These are phyloP conservation scores for Equus przewalskii DNA, from an alignment of 2,113 vertebrate species.

Conservation along the genomic window DNA sequence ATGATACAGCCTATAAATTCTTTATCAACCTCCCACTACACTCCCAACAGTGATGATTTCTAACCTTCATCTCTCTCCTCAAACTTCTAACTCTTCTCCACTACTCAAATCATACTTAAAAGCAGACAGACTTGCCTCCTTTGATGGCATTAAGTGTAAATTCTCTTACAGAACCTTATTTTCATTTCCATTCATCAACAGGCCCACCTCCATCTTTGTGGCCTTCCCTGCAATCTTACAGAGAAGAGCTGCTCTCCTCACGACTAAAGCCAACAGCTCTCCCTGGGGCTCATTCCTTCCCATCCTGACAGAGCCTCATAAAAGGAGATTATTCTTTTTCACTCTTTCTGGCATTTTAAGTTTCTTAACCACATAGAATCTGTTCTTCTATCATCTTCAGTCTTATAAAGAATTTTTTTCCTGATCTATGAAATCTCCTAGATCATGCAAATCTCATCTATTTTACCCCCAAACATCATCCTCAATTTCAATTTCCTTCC, in stretches of 20 bases:
- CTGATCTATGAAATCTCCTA: neutral
- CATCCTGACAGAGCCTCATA: neutral
- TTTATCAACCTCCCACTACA: neutral
- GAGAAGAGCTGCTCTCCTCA: neutral
- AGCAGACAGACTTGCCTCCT: neutral
- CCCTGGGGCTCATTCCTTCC: neutral
- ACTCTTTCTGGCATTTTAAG: neutral
- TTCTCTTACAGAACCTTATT: neutral
- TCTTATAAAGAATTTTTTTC: neutral
- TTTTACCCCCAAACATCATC: neutral
- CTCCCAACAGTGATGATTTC: neutral
- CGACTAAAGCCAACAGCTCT: neutral
- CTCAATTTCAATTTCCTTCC: neutral
- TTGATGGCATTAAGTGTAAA: neutral
- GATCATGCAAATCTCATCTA: neutral
- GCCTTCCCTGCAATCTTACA: neutral
- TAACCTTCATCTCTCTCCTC: neutral
- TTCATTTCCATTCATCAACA: neutral
- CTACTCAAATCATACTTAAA: neutral
- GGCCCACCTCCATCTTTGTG: neutral
- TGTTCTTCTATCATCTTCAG: neutral
- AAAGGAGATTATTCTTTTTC: neutral
- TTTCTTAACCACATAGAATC: neutral
- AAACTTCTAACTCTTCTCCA: conserved; percentile 10
- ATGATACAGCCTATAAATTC: neutral